These are phyloP conservation scores for Agriopis leucophaearia DNA, from an alignment of 2,888 invertebrate species.

Conservation along the genomic window DNA sequence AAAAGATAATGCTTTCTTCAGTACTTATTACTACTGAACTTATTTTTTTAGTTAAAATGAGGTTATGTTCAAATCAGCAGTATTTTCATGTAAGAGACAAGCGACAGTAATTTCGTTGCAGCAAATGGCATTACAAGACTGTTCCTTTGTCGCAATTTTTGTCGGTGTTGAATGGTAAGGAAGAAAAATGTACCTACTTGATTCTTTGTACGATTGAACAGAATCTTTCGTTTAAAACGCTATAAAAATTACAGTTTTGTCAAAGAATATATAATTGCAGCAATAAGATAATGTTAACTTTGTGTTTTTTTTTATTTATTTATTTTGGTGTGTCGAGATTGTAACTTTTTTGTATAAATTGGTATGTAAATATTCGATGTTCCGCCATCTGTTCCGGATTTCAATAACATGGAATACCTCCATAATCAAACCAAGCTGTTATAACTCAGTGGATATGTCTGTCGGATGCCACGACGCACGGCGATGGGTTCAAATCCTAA, in stretches of 20 bases:
- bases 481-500: no score
- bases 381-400: no score
- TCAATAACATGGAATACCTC: no score
- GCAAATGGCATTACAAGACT: conserved; percentile 21
- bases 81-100: conserved; percentile 2
- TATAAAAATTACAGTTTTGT: background rate
- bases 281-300: no score
- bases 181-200: conserved; percentile 12
- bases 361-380: no score
- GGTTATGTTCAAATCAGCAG: conserved; percentile 6
- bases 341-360: no score
- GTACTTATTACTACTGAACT: no score
- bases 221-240: background rate
- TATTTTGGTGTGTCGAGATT: no score
- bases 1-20: background rate
- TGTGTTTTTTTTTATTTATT: no score
- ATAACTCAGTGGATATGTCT: no score
- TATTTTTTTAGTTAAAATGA: background rate
- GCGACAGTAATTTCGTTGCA: conserved; percentile 16
- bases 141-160: conserved; percentile 30
- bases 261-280: background rate
- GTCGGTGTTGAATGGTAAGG: conserved; percentile 9
- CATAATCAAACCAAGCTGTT: no score
- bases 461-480: no score
- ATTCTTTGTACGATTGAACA: conserved; percentile 8